phyloP scores from a whole-genome alignment of 2,113 vertebrate genomes.

The Vulpes lagopus region DNA sequence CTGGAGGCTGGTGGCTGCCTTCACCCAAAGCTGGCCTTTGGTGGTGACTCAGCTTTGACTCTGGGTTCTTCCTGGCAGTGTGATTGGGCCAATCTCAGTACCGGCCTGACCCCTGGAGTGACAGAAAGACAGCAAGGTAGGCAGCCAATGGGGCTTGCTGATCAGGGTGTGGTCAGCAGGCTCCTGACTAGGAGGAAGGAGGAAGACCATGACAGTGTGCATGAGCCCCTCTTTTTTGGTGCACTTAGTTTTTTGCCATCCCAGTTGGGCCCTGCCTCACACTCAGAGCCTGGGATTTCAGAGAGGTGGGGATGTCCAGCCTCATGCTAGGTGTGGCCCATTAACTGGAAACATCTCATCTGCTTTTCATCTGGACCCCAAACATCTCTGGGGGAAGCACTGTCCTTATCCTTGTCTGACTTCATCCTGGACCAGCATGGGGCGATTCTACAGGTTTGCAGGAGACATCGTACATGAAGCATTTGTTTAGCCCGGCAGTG shows the following conservation, averaged over 20 bases:
- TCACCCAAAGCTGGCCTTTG: not conserved
- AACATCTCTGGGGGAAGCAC: not conserved
- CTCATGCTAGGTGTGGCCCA: accelerated
- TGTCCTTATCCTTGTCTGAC: not conserved
- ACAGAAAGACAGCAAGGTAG: accelerated
- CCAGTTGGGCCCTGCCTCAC: not conserved
- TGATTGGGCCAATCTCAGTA: too few species aligned
- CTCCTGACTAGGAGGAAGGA: not conserved
- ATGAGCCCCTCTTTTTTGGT: not conserved
- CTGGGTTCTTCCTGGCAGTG: accelerated
- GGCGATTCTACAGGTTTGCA: not conserved
- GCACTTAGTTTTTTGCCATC: not conserved
- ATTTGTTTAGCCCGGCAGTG: not conserved
- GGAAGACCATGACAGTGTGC: accelerated
- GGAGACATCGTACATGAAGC: not conserved
- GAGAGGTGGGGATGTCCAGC: not conserved
- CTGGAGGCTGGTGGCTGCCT: not conserved
- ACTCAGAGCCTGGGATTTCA: not conserved
- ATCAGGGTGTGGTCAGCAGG: not conserved
- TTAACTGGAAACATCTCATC: not conserved
- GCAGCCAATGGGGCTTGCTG: not conserved
- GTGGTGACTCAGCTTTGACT: not conserved
- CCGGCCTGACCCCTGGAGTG: too few species aligned
- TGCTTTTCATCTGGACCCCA: not conserved
- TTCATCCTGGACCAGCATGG: too few species aligned